Evolutionary conservation across 2,888 invertebrate species (phyloP), one percentile per base, ranked within the genome.

Genomic region (Agrotis ipsilon): DNA sequence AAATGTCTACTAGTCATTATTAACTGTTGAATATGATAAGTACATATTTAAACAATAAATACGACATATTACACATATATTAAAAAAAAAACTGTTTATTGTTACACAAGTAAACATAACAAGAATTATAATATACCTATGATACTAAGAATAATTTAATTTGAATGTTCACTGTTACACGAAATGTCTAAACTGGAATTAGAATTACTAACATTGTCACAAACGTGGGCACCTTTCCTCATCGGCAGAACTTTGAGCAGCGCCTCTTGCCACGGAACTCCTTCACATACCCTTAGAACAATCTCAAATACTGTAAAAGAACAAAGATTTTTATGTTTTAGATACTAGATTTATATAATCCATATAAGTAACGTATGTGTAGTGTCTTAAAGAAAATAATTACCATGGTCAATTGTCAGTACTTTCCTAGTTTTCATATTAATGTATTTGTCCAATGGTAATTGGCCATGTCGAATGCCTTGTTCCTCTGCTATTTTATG

Each of bases 401-500:
- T 95, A 98, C 98, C 99, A 96, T 99, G 99, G 94, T 99, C 99
- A 83, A 99, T 98, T 54, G 99, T 99, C 70, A 99, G 96, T 62
- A 99, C 99, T 95, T 98, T 98, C 85, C 99, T 97, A 9, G 98
- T 98, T 93, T 98, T 98, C 98, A 99, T 98, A 87, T 98, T 97
- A 58, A 99, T 97, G 96, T 98, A 98, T 92, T 99, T 98, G 79
- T 97, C 97, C 82, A 99, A 97, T 0, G 99, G 99, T 58, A 99
- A 94, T 86, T 98, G 97, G 0, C 97, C 99, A 93, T 99, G 99
- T 74, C 94, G 93, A 45, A 99, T 96, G 4, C 97, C 98, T 89
- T 98, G 97, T 86, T 98, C 97, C 51, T 96, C 90, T 3, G 99
- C 99, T 85, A 98, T 96, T 82, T 97, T 97, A 91, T 98, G 97